Percentiles rank a stretch among this genome's conserved stretches.
phyloP scores from a whole-genome alignment of 2,797 vertebrate genomes.

The Podargus strigoides region DNA sequence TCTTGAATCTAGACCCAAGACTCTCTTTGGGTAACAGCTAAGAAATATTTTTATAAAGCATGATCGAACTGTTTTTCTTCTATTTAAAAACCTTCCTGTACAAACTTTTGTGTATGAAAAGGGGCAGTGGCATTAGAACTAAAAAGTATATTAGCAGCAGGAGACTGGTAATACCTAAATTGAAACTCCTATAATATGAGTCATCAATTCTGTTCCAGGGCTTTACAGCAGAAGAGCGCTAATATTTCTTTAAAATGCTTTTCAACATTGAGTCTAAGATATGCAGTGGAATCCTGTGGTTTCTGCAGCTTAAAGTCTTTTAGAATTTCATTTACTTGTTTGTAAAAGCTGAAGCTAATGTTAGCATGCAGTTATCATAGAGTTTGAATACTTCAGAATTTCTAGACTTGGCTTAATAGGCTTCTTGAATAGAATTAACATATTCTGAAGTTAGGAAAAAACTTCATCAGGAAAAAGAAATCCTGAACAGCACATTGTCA shows the following conservation, averaged over 20 bases:
- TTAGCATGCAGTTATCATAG: neutral
- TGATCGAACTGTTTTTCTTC: neutral
- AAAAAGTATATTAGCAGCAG: neutral
- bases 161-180: neutral
- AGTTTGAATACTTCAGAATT: neutral
- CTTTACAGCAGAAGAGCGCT: neutral
- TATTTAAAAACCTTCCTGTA: neutral
- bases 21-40: neutral
- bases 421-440: neutral
- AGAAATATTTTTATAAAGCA: neutral
- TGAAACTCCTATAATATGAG: neutral
- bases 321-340: neutral
- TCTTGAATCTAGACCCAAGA: neutral
- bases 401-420: neutral
- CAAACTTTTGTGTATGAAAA: neutral
- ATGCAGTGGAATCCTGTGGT: neutral
- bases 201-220: neutral
- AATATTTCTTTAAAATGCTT: neutral
- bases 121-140: neutral
- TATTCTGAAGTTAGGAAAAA: neutral
- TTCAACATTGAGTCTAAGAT: neutral
- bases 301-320: neutral
- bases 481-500: neutral
- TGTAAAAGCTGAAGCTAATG: neutral
- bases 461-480: neutral